Evolutionary conservation across 2,113 vertebrate species (phyloP).

Genomic region (Hystrix cristata): DNA sequence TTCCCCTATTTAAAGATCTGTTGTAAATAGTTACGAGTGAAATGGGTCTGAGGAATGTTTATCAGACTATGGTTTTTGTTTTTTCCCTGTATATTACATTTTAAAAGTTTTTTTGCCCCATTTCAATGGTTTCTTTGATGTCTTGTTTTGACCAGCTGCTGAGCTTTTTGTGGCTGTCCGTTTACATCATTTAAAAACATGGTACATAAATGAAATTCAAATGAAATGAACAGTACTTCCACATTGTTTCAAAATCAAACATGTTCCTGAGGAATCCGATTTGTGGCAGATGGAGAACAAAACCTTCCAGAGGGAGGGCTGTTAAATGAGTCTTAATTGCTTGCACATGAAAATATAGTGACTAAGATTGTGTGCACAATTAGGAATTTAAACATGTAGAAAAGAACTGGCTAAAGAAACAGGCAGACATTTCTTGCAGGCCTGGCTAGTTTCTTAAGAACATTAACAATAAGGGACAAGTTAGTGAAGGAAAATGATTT

Average conservation of each 20-base stretch:
- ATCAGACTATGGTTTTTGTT: conserved; percentile 66
- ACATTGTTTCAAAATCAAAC: conserved; percentile 82
- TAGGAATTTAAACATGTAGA: conserved; percentile 80
- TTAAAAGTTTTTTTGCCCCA: not conserved
- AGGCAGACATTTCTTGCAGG: conserved; percentile 62
- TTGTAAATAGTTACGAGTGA: conserved; percentile 62
- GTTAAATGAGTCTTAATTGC: conserved; percentile 81
- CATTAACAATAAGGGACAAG: conserved; percentile 28
- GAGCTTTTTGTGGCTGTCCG: conserved; percentile 63
- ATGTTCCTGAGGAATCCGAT: conserved; percentile 79
- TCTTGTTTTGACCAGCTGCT: conserved; percentile 73
- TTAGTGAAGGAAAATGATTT: conserved; percentile 38
- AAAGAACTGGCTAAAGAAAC: conserved; percentile 65
- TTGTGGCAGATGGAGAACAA: conserved; percentile 82
- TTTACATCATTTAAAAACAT: conserved; percentile 74
- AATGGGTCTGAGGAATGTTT: conserved; percentile 68
- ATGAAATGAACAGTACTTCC: conserved; percentile 78
- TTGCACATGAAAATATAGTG: conserved; percentile 83
- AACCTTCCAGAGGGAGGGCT: conserved; percentile 76
- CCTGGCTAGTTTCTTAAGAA: conserved; percentile 44
- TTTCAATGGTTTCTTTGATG: conserved; percentile 78
- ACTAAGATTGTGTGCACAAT: conserved; percentile 81
- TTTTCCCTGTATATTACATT: conserved; percentile 32
- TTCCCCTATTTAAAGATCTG: conserved; percentile 57
- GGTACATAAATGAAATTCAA: conserved; percentile 73